Conservation (phyloP, 2,797 vertebrate species). For the Hydrolagus colliei region DNA sequence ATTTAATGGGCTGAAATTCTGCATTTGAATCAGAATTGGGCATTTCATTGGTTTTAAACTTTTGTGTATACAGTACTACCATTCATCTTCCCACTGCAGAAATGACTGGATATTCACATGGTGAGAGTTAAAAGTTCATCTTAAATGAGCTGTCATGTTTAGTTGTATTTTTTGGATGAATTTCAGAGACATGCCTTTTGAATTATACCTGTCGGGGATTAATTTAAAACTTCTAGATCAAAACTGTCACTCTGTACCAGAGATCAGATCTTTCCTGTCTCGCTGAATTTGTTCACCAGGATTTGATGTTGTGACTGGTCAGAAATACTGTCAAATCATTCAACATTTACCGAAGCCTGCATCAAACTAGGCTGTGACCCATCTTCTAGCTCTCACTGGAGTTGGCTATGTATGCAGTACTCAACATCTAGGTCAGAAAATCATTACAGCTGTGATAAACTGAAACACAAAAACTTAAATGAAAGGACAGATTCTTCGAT, state of each 20-base stretch:
- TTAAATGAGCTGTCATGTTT: not conserved
- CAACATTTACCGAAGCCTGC: not conserved
- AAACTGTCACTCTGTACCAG: not conserved
- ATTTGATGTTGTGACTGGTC: not conserved
- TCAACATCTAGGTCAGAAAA: not conserved
- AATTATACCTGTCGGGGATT: not conserved
- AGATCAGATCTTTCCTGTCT: not conserved
- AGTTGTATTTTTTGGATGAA: slow-evolving; percentile 6
- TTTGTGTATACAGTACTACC: not conserved
- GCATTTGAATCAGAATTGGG: not conserved
- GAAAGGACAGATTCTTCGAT: not conserved
- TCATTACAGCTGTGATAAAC: not conserved
- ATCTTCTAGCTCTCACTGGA: not conserved
- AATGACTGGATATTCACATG: not conserved
- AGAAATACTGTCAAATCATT: not conserved
- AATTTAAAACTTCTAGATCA: not conserved
- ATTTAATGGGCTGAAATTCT: not conserved
- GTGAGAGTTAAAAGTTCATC: not conserved
- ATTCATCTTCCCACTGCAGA: not conserved
- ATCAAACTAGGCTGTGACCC: not conserved
- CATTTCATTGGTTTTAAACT: not conserved
- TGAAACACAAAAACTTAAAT: slow-evolving; percentile 1
- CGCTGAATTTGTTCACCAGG: not conserved
- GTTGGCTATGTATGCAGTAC: not conserved
- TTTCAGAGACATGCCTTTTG: not conserved